Evolutionary conservation across 2,113 vertebrate species (phyloP).

Genomic region (Porphyrio hochstetteri): DNA sequence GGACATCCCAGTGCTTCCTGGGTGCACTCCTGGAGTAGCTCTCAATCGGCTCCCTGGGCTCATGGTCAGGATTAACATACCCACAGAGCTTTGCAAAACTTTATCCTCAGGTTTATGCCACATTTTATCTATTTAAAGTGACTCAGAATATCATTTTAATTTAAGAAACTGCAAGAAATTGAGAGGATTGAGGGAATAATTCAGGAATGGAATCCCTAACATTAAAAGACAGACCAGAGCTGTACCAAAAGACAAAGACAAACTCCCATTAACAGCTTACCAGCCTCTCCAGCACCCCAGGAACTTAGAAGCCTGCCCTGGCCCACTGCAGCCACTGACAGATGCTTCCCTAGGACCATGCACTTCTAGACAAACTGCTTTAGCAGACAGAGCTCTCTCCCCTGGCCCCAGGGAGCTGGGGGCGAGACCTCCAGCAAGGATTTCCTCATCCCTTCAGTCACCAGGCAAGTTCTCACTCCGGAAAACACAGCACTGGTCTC

Average conservation of each 20-base stretch:
- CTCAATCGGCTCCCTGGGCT: neutral
- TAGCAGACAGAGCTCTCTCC: neutral
- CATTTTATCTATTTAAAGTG: neutral
- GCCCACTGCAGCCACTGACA: neutral
- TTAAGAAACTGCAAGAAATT: neutral
- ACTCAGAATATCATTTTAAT: neutral
- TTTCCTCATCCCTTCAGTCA: neutral
- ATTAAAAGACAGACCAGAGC: neutral
- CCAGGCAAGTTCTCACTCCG: neutral
- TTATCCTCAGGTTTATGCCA: neutral
- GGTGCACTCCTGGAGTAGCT: neutral
- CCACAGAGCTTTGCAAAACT: neutral
- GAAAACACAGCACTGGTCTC: neutral
- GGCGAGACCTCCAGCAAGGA: neutral
- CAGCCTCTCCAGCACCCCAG: neutral
- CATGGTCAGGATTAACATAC: rapidly evolving
- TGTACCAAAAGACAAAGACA: neutral
- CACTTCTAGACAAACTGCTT: neutral
- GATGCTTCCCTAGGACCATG: neutral
- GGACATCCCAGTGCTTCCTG: neutral
- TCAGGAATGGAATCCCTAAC: neutral
- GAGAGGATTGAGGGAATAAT: neutral
- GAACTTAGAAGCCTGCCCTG: neutral
- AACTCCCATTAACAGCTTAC: neutral
- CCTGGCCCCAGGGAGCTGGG: neutral